Conservation (phyloP, 2,888 invertebrate genomes). For the Elmis aenea region DNA sequence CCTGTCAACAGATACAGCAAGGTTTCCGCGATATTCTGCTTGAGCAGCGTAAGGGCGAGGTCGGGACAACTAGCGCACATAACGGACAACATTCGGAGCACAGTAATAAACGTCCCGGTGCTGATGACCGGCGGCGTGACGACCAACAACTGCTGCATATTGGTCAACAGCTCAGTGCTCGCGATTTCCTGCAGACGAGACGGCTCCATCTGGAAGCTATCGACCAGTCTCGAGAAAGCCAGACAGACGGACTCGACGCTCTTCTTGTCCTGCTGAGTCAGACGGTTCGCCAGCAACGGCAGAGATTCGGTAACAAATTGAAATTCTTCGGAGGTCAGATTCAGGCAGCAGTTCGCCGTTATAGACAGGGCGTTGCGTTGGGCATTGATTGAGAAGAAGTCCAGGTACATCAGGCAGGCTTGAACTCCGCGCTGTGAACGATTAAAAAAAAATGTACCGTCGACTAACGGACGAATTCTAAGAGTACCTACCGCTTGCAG, state of each 20-base stretch:
- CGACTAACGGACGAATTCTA: not conserved
- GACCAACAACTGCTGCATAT: constrained; percentile 88
- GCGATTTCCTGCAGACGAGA: constrained; percentile 90
- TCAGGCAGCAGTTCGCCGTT: constrained; percentile 97
- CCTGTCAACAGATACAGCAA: constrained; percentile 93
- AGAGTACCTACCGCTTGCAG: constrained; percentile 71
- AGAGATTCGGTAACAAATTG: constrained; percentile 86
- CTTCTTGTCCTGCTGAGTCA: constrained; percentile 91
- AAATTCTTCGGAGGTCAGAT: constrained; percentile 90
- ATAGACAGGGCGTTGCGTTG: constrained; percentile 95
- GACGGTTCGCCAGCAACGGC: constrained; percentile 72
- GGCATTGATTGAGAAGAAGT: constrained; percentile 98
- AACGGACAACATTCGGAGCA: constrained; percentile 91
- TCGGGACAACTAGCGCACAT: constrained; percentile 96
- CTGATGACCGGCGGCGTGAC: constrained; percentile 94
- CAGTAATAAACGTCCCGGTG: constrained; percentile 92
- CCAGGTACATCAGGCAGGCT: constrained; percentile 92
- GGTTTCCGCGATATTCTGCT: constrained; percentile 94
- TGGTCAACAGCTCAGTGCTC: constrained; percentile 82
- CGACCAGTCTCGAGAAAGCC: constrained; percentile 93
- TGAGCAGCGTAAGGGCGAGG: constrained; percentile 83
- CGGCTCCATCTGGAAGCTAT: constrained; percentile 92
- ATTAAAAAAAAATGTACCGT: constrained; percentile 1
- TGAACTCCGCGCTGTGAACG: constrained; percentile 80
- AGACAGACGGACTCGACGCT: constrained; percentile 96